These are phyloP conservation scores for Oreocharis arfaki DNA, from an alignment of 2,113 vertebrate genomes.

Conservation along the genomic window DNA sequence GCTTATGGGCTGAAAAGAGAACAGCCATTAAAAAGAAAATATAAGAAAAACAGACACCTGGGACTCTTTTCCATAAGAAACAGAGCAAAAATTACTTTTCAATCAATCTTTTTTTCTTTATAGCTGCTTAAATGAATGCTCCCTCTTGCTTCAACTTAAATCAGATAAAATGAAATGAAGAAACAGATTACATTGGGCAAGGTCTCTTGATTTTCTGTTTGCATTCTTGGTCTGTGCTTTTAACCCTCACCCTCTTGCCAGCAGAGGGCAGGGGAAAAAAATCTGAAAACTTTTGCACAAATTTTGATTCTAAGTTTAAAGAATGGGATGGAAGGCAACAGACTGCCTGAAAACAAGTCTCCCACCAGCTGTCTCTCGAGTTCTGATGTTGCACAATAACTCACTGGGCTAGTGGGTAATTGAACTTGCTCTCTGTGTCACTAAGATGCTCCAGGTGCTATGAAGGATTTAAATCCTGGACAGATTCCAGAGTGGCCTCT, in stretches of 20 bases:
- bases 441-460: neutral
- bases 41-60: slow-evolving; percentile 5
- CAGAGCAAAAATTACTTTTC: neutral
- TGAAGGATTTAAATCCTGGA: neutral
- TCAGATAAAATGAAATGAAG: slow-evolving; percentile 13
- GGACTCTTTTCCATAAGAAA: slow-evolving; percentile 12
- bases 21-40: neutral
- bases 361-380: neutral
- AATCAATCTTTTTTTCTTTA: slow-evolving; percentile 35
- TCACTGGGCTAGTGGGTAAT: neutral
- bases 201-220: neutral
- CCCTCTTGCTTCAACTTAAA: neutral
- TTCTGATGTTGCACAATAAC: neutral
- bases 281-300: neutral
- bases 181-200: neutral
- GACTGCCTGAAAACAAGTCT: neutral
- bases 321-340: neutral
- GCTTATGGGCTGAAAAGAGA: neutral
- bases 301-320: neutral
- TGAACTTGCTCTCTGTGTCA: neutral
- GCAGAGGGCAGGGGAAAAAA: neutral
- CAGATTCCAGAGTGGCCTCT: neutral
- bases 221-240: neutral
- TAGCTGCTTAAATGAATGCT: slow-evolving; percentile 22
- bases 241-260: neutral